A percentile compares a stretch with the other conserved stretches of the same genome.
These are phyloP conservation scores for Papilio glaucus DNA, from an alignment of 1,140 invertebrate species.

Conservation along the genomic window DNA sequence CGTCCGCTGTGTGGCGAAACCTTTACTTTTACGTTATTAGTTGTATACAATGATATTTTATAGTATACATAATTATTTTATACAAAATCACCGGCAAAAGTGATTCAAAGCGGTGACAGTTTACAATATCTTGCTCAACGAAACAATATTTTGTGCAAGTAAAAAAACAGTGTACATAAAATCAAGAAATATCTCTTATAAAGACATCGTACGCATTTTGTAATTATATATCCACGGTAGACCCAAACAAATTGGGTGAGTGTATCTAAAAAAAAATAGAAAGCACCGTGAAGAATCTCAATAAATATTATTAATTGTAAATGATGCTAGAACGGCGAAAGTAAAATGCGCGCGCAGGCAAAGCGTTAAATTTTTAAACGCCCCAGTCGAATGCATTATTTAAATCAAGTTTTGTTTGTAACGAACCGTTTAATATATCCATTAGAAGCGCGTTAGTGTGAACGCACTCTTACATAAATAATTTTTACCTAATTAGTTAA, in stretches of 20 bases:
- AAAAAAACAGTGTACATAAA: background rate
- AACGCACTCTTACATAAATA: background rate
- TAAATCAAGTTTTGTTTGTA: constrained; percentile 3
- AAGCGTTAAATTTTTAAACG: constrained; percentile 15
- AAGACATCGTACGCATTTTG: too few species aligned
- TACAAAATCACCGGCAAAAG: too few species aligned
- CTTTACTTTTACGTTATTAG: too few species aligned
- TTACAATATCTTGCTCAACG: too few species aligned
- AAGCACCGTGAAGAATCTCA: constrained; percentile 1
- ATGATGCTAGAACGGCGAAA: background rate
- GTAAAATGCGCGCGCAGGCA: background rate
- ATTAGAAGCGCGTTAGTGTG: background rate
- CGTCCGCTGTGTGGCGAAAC: too few species aligned
- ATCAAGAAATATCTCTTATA: background rate
- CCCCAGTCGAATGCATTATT: background rate
- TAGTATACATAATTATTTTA: too few species aligned
- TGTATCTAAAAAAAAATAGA: constrained; percentile 8
- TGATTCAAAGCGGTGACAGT: too few species aligned
- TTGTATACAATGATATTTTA: too few species aligned
- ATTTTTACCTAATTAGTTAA: background rate
- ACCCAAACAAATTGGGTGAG: background rate
- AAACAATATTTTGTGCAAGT: background rate
- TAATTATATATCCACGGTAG: background rate
- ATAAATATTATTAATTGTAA: constrained; percentile 10
- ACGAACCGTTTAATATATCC: background rate